A percentile compares a stretch with the other conserved stretches of the same genome.
These are phyloP conservation scores for Butastur rufipennis DNA, from an alignment of 2,113 vertebrate genomes.

Conservation along the genomic window DNA sequence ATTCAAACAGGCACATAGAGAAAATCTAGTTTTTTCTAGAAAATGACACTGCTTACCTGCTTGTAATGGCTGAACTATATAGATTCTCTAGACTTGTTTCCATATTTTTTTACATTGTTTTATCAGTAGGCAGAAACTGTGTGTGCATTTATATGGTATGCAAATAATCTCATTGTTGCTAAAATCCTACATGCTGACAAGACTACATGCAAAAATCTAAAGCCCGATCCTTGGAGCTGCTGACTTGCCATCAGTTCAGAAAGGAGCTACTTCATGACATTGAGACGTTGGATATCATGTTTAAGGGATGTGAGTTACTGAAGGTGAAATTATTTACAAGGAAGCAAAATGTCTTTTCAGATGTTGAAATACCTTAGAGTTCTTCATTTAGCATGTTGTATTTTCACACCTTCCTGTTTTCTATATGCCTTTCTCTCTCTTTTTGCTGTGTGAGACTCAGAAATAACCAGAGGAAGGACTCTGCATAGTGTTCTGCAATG, in stretches of 20 bases:
- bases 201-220: neutral
- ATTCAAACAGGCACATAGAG: neutral
- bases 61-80: neutral
- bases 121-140: neutral
- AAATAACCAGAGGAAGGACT: neutral
- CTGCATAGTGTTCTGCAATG: neutral
- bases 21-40: neutral
- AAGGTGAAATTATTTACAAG: neutral
- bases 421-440: neutral
- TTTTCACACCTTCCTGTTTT: neutral
- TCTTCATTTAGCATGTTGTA: neutral
- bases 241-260: neutral
- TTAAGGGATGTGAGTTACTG: neutral
- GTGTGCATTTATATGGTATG: neutral
- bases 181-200: neutral
- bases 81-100: neutral
- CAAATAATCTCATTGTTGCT: neutral
- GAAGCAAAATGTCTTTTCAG: neutral
- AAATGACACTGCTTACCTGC: neutral
- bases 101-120: neutral
- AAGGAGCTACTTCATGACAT: neutral
- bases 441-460: neutral
- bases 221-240: neutral
- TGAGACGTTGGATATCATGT: rapidly evolving
- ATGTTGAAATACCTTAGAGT: neutral